Percentiles rank a stretch among this genome's conserved stretches.
These are phyloP conservation scores for Myrmophylax atrothorax DNA, from an alignment of 2,113 vertebrate genomes.

Conservation along the genomic window DNA sequence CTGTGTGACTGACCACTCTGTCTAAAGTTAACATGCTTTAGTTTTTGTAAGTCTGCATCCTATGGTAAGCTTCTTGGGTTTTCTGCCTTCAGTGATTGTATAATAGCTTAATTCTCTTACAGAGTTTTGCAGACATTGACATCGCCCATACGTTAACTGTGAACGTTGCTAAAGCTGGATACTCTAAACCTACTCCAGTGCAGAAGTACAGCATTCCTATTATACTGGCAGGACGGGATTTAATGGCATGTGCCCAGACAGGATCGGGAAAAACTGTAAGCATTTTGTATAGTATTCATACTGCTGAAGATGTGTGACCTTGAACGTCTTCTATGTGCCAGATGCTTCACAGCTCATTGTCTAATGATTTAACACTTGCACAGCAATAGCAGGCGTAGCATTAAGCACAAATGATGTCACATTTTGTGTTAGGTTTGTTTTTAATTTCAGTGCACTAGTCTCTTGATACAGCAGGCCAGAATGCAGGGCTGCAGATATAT, in stretches of 20 bases:
- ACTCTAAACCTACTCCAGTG: conserved; percentile 91
- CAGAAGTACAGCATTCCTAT: conserved; percentile 95
- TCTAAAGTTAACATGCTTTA: background rate
- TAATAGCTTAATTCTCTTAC: background rate
- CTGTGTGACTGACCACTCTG: background rate
- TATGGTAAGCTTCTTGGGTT: background rate
- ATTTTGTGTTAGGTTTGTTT: background rate
- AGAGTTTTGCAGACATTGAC: conserved; percentile 88
- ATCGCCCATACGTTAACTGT: conserved; percentile 82
- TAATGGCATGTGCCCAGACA: conserved; percentile 98
- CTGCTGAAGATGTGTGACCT: background rate
- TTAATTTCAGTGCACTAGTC: background rate
- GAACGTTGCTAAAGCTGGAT: conserved; percentile 88
- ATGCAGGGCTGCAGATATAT: background rate
- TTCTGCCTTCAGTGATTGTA: background rate
- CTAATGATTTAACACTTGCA: background rate
- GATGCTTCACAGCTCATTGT: background rate
- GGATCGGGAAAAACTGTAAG: conserved; percentile 98
- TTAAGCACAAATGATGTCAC: background rate
- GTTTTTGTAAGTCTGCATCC: background rate
- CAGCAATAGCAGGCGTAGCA: background rate
- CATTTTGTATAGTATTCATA: background rate
- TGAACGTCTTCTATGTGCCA: background rate
- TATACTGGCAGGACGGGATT: conserved; percentile 85
- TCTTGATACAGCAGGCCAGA: background rate